Percentiles rank a stretch among this genome's conserved stretches.
These are phyloP conservation scores for Drosophila falleni DNA, from an alignment of 2,888 invertebrate species.

Conservation along the genomic window DNA sequence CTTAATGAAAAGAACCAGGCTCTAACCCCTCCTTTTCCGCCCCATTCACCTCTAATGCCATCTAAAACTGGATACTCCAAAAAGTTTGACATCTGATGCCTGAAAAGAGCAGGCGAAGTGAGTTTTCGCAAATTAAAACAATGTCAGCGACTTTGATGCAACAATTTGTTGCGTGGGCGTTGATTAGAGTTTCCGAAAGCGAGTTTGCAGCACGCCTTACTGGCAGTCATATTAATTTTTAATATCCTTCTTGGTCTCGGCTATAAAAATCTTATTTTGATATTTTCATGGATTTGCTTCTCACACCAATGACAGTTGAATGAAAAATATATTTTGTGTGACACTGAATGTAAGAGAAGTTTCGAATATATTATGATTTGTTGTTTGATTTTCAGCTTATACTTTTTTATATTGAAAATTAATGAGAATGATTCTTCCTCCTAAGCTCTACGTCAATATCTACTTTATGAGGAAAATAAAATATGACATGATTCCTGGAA, in stretches of 20 bases:
- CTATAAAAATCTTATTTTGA: slow-evolving; percentile 9
- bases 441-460: not conserved
- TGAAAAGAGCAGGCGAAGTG: slow-evolving; percentile 25
- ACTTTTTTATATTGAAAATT: not conserved
- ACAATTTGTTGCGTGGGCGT: slow-evolving; percentile 51
- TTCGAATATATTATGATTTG: not conserved
- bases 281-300: slow-evolving; percentile 1
- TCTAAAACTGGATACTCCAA: slow-evolving; percentile 37
- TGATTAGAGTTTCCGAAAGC: slow-evolving; percentile 56
- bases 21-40: not conserved
- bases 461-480: not conserved
- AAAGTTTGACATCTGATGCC: slow-evolving; percentile 70
- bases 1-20: slow-evolving; percentile 50
- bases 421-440: not conserved
- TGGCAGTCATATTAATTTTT: slow-evolving; percentile 59
- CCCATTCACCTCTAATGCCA: slow-evolving; percentile 1
- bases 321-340: not conserved
- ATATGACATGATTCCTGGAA: not conserved
- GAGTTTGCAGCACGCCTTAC: slow-evolving; percentile 43
- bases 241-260: slow-evolving; percentile 27
- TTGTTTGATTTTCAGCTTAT: not conserved
- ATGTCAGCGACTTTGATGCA: slow-evolving; percentile 62
- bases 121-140: slow-evolving; percentile 69
- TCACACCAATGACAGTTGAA: not conserved
- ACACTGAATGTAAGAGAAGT: not conserved